Evolutionary conservation across 2,113 vertebrate genomes (phyloP).

Genomic region (Caranx ignobilis): DNA sequence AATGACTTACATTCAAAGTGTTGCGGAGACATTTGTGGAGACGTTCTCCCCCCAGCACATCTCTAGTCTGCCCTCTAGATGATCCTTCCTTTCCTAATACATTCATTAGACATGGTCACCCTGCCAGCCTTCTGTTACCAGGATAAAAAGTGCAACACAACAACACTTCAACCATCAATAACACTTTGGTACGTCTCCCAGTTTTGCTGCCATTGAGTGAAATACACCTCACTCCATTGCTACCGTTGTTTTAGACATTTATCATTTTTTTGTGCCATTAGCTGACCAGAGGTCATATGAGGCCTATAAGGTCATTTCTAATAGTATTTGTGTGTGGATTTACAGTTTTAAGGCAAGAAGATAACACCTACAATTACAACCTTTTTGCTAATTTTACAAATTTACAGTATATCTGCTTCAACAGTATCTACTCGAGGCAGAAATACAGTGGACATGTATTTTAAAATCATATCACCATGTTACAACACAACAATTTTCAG

Average conservation of each 20-base stretch:
- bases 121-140: slow-evolving; percentile 53
- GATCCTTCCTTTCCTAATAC: slow-evolving; percentile 65
- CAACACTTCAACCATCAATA: slow-evolving; percentile 55
- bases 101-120: slow-evolving; percentile 68
- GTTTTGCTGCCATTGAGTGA: slow-evolving; percentile 32
- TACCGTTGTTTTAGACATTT: background rate
- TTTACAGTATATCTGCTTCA: slow-evolving; percentile 26
- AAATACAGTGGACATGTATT: slow-evolving; percentile 9
- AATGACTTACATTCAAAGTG: slow-evolving; percentile 68
- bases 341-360: background rate
- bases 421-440: background rate
- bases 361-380: background rate
- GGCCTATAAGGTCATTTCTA: background rate
- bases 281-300: background rate
- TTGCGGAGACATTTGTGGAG: slow-evolving; percentile 60
- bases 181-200: slow-evolving; percentile 34
- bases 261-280: background rate
- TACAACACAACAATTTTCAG: slow-evolving; percentile 25
- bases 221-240: slow-evolving; percentile 17
- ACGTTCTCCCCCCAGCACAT: slow-evolving; percentile 45
- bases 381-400: background rate
- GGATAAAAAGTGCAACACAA: slow-evolving; percentile 71
- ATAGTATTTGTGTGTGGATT: background rate
- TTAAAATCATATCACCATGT: slow-evolving; percentile 28
- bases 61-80: slow-evolving; percentile 50